Evolutionary conservation across 2,113 vertebrate species (phyloP).

Genomic region (Mormyrus lacerda): DNA sequence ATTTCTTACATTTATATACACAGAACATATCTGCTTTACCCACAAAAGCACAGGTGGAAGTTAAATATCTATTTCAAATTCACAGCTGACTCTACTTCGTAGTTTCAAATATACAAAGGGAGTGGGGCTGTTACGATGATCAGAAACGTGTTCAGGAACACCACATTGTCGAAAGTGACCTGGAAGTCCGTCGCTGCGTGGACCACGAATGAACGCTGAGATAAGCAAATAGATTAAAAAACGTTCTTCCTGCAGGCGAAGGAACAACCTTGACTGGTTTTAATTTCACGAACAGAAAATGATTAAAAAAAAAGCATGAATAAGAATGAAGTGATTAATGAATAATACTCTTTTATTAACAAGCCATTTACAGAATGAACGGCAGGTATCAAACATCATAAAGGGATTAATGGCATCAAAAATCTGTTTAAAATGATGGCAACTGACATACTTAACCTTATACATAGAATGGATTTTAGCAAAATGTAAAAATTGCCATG

Average conservation of each 20-base stretch:
- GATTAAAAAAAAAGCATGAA: conserved; percentile 12
- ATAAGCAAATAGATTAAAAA: conserved; percentile 17
- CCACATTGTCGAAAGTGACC: not conserved
- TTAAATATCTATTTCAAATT: not conserved
- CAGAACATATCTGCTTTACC: not conserved
- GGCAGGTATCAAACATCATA: not conserved
- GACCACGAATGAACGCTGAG: not conserved
- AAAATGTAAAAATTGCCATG: not conserved
- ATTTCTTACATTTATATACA: not conserved
- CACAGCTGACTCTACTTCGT: not conserved
- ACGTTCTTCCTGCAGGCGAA: conserved; percentile 1
- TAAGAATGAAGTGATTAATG: conserved; percentile 9
- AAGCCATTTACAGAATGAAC: not conserved
- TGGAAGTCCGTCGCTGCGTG: not conserved
- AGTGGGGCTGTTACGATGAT: not conserved
- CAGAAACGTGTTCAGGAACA: not conserved
- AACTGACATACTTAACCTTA: not conserved
- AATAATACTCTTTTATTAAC: conserved; percentile 9
- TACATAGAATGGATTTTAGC: not conserved
- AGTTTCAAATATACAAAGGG: not conserved
- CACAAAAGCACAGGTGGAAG: not conserved
- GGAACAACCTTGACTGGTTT: conserved; percentile 14
- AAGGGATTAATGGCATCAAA: not conserved
- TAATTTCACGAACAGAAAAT: conserved; percentile 13
- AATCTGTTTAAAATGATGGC: not conserved